These are phyloP conservation scores for Macrosoma leucophasiata DNA, from an alignment of 2,888 invertebrate species.

Conservation along the genomic window DNA sequence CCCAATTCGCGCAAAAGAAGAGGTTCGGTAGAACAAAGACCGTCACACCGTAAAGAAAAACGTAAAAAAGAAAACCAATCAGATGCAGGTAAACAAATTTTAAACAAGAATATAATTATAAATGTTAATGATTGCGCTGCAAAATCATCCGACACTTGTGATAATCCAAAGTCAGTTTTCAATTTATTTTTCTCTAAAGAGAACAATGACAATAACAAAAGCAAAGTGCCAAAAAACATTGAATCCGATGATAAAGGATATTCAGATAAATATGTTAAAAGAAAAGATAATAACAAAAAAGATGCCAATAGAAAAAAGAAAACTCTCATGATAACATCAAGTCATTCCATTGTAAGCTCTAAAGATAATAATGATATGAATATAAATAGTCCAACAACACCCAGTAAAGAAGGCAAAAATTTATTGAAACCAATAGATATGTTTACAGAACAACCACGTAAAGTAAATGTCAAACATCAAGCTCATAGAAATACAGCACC, in stretches of 20 bases:
- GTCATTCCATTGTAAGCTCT: slow-evolving; percentile 47
- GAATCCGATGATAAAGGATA: slow-evolving; percentile 40
- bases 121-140: slow-evolving; percentile 35
- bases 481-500: slow-evolving; percentile 52
- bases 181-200: slow-evolving; percentile 41
- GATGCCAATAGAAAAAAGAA: slow-evolving; percentile 36
- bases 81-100: slow-evolving; percentile 33
- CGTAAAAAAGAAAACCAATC: slow-evolving; percentile 54
- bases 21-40: slow-evolving; percentile 57
- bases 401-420: slow-evolving; percentile 43
- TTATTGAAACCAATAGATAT: slow-evolving; percentile 60
- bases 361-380: slow-evolving; percentile 36
- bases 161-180: slow-evolving; percentile 38
- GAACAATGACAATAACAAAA: too few species aligned
- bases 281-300: slow-evolving; percentile 47
- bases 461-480: slow-evolving; percentile 40
- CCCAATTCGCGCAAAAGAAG: slow-evolving; percentile 53
- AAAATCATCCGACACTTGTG: slow-evolving; percentile 39
- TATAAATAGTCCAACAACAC: slow-evolving; percentile 29
- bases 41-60: slow-evolving; percentile 67
- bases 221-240: slow-evolving; percentile 4
- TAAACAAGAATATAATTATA: slow-evolving; percentile 36
- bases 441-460: slow-evolving; percentile 53
- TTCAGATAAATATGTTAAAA: slow-evolving; percentile 60
- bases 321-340: slow-evolving; percentile 42